Evolutionary conservation across 2,888 invertebrate genomes (phyloP), one percentile per base, ranked within the genome.

Genomic region (Trisateles emortualis): DNA sequence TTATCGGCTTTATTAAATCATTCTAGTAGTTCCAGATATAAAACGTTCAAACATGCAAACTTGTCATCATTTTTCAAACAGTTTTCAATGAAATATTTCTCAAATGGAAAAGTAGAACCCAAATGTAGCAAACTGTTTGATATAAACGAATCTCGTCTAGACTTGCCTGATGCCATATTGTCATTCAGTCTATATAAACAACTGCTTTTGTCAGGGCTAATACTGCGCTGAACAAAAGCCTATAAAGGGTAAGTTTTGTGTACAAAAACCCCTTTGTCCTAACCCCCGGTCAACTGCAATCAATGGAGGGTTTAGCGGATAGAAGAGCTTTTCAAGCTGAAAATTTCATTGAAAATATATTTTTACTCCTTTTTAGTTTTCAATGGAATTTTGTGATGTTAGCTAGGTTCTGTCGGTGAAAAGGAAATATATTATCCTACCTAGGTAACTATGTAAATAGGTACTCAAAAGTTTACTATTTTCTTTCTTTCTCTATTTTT

Each of bases 341-440:
- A 63, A 52, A 61, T 64, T 62, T 61, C 57, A 72, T 63, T 61
- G 50, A 58, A 68, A 64, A 51, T 44, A 60, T 58, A 61, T 49
- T 64, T 52, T 33, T 47, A 19, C 5, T 38, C n/a, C 30, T 32
- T 24, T 24, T 44, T 11, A 16, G 9, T 6, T 22, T 49, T 29
- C 26, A 11, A 26, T 44, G 1, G 22, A 19, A 13, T 33, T 33
- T 32, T n/a, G 9, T n/a, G 13, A 32, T 19, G 22, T 32, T 19
- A 19, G 10, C 32, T 35, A 35, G 35, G 1, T 16, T 13, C 0
- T 16, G 35, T 16, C 5, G 8, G 14, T 29, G n/a, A n/a, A n/a
- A n/a, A n/a, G n/a, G n/a, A n/a, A n/a, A 22, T 22, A 3, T 22
- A 22, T 22, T 22, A 3, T 3, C 5, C 5, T 2, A 22, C 3